phyloP scores from a whole-genome alignment of 2,797 vertebrate species.

The Acipenser transmontanus region DNA sequence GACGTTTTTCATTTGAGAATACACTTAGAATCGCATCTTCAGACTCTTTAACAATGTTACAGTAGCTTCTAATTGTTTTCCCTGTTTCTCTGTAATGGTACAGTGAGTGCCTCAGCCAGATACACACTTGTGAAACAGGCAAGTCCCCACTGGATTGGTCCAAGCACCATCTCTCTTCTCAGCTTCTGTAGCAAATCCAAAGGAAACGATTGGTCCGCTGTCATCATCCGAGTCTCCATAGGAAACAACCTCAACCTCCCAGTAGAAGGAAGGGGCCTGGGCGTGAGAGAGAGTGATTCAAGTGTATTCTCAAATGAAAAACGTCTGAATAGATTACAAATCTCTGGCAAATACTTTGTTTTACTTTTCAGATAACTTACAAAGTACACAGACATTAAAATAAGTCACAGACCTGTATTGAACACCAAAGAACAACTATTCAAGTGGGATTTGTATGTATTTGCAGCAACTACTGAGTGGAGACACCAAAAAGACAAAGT shows the following conservation, averaged over 20 bases:
- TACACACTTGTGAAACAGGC: constrained; percentile 96
- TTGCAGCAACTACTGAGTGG: not conserved
- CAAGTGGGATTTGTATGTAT: too few species aligned
- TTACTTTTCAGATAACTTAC: too few species aligned
- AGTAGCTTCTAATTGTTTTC: too few species aligned
- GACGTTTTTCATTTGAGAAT: too few species aligned
- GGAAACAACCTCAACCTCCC: constrained; percentile 96
- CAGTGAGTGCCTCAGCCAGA: constrained; percentile 1
- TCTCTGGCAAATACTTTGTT: too few species aligned
- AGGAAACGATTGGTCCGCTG: constrained; percentile 93
- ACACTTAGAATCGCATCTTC: too few species aligned
- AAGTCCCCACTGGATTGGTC: constrained; percentile 98
- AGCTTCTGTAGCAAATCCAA: constrained; percentile 94
- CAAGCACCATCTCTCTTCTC: constrained; percentile 95
- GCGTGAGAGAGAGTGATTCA: constrained; percentile 3
- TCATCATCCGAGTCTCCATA: constrained; percentile 97
- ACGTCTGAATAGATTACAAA: too few species aligned
- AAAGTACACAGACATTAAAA: too few species aligned
- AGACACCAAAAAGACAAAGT: accelerated
- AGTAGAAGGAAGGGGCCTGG: constrained; percentile 96
- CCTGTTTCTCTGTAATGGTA: not conserved
- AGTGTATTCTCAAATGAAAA: too few species aligned
- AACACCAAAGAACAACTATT: not conserved
- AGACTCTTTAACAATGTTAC: too few species aligned
- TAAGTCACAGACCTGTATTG: not conserved